Evolutionary conservation across 1,140 invertebrate genomes (phyloP).

Genomic region (Rhopalosiphum padi): DNA sequence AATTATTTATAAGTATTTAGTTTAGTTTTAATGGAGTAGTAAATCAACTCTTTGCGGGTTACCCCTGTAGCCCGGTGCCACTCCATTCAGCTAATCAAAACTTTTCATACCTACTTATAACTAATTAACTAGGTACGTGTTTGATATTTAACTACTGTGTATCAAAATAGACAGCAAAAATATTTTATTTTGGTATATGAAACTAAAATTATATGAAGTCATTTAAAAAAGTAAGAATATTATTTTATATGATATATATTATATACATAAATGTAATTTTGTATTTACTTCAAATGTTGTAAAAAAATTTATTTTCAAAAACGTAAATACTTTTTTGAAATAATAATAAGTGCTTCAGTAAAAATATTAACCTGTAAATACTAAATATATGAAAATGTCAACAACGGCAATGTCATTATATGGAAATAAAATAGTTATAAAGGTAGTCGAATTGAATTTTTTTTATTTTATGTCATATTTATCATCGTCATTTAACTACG

Average conservation of each 20-base stretch:
- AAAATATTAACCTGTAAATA: not conserved
- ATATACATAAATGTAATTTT: not conserved
- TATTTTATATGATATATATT: too few species aligned
- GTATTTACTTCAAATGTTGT: not conserved
- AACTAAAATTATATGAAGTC: not conserved
- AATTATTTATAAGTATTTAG: not conserved
- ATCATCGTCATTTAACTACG: not conserved
- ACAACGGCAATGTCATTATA: not conserved
- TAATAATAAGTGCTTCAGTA: not conserved
- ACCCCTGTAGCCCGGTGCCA: not conserved
- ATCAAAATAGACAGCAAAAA: not conserved
- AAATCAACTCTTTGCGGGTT: not conserved
- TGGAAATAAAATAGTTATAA: not conserved
- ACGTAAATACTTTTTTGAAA: too few species aligned
- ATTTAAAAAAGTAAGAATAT: not conserved
- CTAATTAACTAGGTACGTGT: not conserved
- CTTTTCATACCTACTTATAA: not conserved
- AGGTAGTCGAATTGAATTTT: not conserved
- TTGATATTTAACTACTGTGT: not conserved
- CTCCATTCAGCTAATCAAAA: not conserved
- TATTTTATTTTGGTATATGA: not conserved
- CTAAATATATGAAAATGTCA: not conserved
- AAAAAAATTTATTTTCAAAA: not conserved
- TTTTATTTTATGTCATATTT: not conserved
- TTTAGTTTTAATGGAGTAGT: not conserved